Conservation (phyloP, 2,888 invertebrate species). For the Pseudococcus longispinus region DNA sequence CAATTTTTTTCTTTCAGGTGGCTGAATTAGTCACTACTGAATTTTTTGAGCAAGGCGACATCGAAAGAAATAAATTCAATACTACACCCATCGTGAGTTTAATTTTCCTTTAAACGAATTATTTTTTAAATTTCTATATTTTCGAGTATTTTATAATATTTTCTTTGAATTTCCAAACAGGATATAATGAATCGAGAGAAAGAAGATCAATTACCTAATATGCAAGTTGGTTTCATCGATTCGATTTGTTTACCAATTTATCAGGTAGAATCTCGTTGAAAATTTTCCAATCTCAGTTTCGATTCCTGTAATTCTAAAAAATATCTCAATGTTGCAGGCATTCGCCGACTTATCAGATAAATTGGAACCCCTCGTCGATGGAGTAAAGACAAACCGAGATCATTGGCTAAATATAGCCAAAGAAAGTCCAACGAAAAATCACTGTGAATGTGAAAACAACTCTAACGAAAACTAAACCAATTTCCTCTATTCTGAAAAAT, state of each 20-base stretch:
- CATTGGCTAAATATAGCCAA: conserved; percentile 83
- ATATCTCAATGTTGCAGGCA: conserved; percentile 68
- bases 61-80: conserved; percentile 86
- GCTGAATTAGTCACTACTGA: conserved; percentile 90
- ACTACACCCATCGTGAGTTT: conserved; percentile 85
- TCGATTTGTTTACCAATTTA: conserved; percentile 93
- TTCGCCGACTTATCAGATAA: conserved; percentile 82
- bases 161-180: conserved; percentile 65
- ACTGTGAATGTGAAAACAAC: not conserved
- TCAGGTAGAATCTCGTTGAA: conserved; percentile 69
- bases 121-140: not conserved
- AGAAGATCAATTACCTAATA: conserved; percentile 89
- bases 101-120: conserved; percentile 27
- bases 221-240: conserved; percentile 96
- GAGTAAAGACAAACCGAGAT: conserved; percentile 80
- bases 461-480: not conserved
- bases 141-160: not conserved
- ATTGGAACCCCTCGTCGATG: conserved; percentile 80
- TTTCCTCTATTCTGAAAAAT: not conserved
- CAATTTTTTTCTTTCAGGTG: conserved; percentile 63
- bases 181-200: conserved; percentile 96
- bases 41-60: conserved; percentile 92
- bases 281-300: conserved; percentile 60
- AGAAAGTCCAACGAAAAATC: conserved; percentile 54
- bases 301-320: no score